Conservation (phyloP, 2,113 vertebrate species). For the Ochotona curzoniae region DNA sequence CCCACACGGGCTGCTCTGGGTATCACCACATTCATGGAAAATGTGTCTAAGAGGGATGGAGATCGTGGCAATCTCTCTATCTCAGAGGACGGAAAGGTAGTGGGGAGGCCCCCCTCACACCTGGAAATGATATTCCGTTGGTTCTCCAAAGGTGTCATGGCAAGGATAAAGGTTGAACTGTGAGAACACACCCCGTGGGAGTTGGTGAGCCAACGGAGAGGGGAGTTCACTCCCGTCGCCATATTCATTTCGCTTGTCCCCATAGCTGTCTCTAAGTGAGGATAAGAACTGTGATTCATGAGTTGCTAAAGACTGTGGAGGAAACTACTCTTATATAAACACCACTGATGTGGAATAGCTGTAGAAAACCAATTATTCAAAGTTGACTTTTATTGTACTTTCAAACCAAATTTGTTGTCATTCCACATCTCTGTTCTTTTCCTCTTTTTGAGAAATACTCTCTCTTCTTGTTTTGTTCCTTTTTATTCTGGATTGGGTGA, state of each 20-base stretch:
- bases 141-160: not conserved
- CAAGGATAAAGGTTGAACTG: not conserved
- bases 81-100: not conserved
- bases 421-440: slow-evolving; percentile 17
- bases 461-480: not conserved
- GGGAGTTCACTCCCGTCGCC: slow-evolving; percentile 43
- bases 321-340: slow-evolving; percentile 72
- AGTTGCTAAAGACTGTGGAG: slow-evolving; percentile 68
- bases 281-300: slow-evolving; percentile 73
- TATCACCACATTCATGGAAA: not conserved
- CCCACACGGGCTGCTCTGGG: not conserved
- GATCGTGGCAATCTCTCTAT: not conserved
- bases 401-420: slow-evolving; percentile 19
- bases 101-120: slow-evolving; percentile 11
- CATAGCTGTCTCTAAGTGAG: slow-evolving; percentile 57
- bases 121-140: slow-evolving; percentile 5
- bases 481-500: not conserved
- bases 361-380: slow-evolving; percentile 66
- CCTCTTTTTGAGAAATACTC: not conserved
- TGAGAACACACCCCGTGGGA: not conserved
- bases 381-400: slow-evolving; percentile 73
- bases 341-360: slow-evolving; percentile 54
- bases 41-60: not conserved
- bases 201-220: not conserved
- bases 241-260: slow-evolving; percentile 41